Conservation (phyloP, 1,140 invertebrate species). For the Micrasema longulum region DNA sequence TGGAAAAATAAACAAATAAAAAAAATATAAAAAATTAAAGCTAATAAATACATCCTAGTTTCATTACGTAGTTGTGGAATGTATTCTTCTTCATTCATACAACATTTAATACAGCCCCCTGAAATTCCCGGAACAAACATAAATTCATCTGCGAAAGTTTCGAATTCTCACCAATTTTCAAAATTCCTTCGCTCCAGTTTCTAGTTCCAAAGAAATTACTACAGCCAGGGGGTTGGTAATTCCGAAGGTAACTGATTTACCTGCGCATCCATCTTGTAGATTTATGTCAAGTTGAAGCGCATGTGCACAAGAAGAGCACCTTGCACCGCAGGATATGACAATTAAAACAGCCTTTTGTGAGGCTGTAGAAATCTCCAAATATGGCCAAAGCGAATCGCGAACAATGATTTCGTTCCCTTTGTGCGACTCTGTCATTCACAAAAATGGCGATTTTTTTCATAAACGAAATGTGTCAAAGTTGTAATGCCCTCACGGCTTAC, state of each 20-base stretch:
- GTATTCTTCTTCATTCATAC: too few species aligned
- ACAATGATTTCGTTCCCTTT: conserved; percentile 43
- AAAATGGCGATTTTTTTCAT: conserved; percentile 49
- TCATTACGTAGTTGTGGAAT: too few species aligned
- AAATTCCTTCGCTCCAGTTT: conserved; percentile 16
- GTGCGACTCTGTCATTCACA: conserved; percentile 48
- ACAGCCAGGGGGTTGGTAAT: conserved; percentile 4
- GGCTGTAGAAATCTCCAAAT: conserved; percentile 40
- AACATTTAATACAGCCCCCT: background rate
- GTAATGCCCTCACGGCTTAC: conserved; percentile 47
- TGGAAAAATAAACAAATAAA: too few species aligned
- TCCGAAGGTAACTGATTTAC: conserved; percentile 11
- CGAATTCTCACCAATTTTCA: background rate
- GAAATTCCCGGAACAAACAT: conserved; percentile 14
- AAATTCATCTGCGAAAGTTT: conserved; percentile 16
- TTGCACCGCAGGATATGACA: conserved; percentile 55
- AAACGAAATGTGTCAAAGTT: conserved; percentile 54
- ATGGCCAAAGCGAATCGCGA: conserved; percentile 47
- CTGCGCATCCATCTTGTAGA: conserved; percentile 39
- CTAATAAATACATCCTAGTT: too few species aligned
- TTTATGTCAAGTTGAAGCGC: conserved; percentile 45
- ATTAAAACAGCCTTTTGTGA: conserved; percentile 48
- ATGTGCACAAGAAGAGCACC: conserved; percentile 48
- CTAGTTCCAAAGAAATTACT: conserved; percentile 25
- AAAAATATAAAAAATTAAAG: too few species aligned